Evolutionary conservation across 1,140 invertebrate species (phyloP).

Genomic region (Ips typographus): DNA sequence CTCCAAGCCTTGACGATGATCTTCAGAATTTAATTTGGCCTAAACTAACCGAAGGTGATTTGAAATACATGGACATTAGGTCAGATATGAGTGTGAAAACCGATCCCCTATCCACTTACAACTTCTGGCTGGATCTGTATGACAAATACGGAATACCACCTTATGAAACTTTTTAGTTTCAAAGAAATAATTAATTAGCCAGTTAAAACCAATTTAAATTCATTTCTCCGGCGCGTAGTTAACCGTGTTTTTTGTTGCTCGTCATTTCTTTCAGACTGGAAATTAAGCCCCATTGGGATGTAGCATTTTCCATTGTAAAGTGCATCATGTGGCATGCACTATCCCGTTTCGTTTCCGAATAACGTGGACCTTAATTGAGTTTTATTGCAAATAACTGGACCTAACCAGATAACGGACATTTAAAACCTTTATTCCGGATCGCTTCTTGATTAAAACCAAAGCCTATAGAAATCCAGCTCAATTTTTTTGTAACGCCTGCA

Average conservation of each 20-base stretch:
- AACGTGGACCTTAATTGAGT: constrained; percentile 12
- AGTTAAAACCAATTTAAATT: not conserved
- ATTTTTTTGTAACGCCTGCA: too few relatives aligned
- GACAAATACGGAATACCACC: constrained; percentile 14
- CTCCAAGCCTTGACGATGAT: constrained; percentile 17
- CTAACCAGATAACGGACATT: constrained; percentile 2
- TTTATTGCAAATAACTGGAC: constrained; percentile 8
- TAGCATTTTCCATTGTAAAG: not conserved
- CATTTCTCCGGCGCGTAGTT: not conserved
- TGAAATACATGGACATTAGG: constrained; percentile 29
- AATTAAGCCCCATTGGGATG: not conserved
- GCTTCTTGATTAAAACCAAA: constrained; percentile 9
- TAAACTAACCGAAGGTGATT: constrained; percentile 13
- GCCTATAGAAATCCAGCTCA: not conserved
- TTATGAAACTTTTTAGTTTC: constrained; percentile 22
- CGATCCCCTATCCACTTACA: constrained; percentile 24
- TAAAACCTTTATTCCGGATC: constrained; percentile 2
- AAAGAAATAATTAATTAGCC: constrained; percentile 3
- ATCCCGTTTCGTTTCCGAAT: not conserved
- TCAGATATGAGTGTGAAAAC: constrained; percentile 15
- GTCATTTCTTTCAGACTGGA: not conserved
- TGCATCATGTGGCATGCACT: constrained; percentile 11
- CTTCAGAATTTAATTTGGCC: constrained; percentile 37
- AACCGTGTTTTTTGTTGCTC: not conserved
- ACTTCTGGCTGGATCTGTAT: constrained; percentile 28